Conservation (phyloP, 2,113 vertebrate species). For the Gopherus evgoodei region DNA sequence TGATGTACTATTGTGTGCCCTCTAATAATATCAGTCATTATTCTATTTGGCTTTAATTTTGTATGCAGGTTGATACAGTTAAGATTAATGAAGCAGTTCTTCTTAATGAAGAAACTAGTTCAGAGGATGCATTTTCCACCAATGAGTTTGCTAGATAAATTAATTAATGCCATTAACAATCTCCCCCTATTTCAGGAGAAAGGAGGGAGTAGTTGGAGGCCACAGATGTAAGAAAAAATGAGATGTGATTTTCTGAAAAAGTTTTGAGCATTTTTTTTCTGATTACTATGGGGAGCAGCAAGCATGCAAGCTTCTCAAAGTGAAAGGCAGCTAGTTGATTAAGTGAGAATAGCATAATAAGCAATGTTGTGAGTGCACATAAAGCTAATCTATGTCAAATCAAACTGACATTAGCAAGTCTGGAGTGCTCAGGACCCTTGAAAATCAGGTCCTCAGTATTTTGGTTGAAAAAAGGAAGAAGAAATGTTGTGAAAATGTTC, state of each 20-base stretch:
- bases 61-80: not conserved
- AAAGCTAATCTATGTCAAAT: slow-evolving; percentile 1
- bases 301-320: not conserved
- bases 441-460: not conserved
- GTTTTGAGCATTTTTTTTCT: not conserved
- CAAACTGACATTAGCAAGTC: slow-evolving; percentile 4
- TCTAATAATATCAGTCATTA: not conserved
- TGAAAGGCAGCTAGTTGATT: not conserved
- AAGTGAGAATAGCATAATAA: slow-evolving; percentile 12
- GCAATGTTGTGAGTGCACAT: not conserved
- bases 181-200: not conserved
- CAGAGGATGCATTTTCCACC: not conserved
- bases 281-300: not conserved
- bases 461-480: not conserved
- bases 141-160: not conserved
- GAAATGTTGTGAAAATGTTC: not conserved
- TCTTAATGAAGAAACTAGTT: not conserved
- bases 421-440: not conserved
- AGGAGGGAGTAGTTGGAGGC: not conserved
- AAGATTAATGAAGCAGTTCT: slow-evolving; percentile 24
- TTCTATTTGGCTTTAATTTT: not conserved
- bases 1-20: accelerated
- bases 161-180: slow-evolving; percentile 1
- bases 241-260: not conserved
- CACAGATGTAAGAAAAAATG: not conserved